Percentiles rank a stretch among this genome's conserved stretches.
These are phyloP conservation scores for Lasioglossum leucozonium DNA, from an alignment of 2,888 invertebrate species.

Conservation along the genomic window DNA sequence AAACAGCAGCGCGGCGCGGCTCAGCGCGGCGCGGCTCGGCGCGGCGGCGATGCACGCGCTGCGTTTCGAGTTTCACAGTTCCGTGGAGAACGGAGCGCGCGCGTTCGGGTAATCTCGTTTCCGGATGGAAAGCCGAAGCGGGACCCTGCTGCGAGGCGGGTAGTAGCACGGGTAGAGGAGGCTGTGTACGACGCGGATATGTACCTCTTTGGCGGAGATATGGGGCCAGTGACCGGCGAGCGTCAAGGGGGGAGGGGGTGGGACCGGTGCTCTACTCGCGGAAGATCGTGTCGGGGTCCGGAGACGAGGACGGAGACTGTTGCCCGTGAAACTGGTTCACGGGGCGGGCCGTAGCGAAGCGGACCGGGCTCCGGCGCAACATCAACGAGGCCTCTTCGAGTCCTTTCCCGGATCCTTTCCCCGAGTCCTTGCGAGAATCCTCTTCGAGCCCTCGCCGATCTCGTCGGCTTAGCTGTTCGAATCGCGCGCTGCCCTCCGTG, in stretches of 20 bases:
- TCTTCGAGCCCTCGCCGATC: background rate
- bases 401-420: background rate
- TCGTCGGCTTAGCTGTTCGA: background rate
- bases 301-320: background rate
- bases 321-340: background rate
- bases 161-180: background rate
- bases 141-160: background rate
- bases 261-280: constrained; percentile 14
- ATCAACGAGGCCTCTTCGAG: constrained; percentile 6
- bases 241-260: constrained; percentile 17
- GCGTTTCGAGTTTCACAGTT: background rate
- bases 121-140: background rate
- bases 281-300: background rate
- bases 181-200: too few species aligned
- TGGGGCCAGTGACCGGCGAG: background rate
- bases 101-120: background rate
- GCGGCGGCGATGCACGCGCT: background rate
- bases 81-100: background rate
- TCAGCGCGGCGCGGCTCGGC: background rate
- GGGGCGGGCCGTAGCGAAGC: background rate
- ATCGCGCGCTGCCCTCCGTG: constrained; percentile 16
- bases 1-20: constrained; percentile 1
- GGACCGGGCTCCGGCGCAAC: background rate
- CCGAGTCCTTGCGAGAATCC: background rate
- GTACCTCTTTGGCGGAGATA: background rate